These are phyloP conservation scores for Homalodisca vitripennis DNA, from an alignment of 1,140 invertebrate species.

Conservation along the genomic window DNA sequence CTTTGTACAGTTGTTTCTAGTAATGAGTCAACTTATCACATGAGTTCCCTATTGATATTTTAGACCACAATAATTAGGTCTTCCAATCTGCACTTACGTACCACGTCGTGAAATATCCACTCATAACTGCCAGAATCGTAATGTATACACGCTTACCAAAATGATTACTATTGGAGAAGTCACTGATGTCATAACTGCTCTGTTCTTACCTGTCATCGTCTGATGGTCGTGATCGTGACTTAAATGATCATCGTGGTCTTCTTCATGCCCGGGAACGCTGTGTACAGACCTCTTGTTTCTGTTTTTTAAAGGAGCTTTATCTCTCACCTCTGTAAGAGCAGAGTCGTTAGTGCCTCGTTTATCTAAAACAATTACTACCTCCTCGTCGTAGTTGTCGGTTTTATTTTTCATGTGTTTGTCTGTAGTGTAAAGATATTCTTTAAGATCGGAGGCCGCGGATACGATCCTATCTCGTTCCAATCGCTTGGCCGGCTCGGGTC, in stretches of 20 bases:
- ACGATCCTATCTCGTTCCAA: slow-evolving; percentile 24
- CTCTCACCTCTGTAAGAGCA: slow-evolving; percentile 31
- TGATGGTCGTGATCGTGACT: slow-evolving; percentile 37
- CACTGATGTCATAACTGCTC: too few species aligned
- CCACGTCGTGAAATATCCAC: too few species aligned
- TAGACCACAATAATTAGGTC: too few species aligned
- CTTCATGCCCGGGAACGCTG: slow-evolving; percentile 41
- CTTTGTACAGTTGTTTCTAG: too few species aligned
- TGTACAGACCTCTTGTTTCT: slow-evolving; percentile 46
- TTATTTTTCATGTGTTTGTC: background rate
- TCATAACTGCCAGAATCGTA: too few species aligned
- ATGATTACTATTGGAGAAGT: too few species aligned
- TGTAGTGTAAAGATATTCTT: background rate
- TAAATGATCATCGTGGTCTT: slow-evolving; percentile 33
- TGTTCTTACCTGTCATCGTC: background rate
- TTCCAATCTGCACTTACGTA: too few species aligned
- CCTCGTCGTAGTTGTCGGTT: slow-evolving; percentile 32
- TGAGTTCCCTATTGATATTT: too few species aligned
- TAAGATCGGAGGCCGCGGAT: slow-evolving; percentile 8
- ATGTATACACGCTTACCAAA: too few species aligned
- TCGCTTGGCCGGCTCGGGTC: slow-evolving; percentile 36
- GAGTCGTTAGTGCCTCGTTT: slow-evolving; percentile 20
- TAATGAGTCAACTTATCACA: too few species aligned
- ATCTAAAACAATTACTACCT: slow-evolving; percentile 25
- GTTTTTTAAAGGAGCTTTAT: slow-evolving; percentile 24